These are phyloP conservation scores for Oxyura jamaicensis DNA, from an alignment of 2,113 vertebrate genomes.

Conservation along the genomic window DNA sequence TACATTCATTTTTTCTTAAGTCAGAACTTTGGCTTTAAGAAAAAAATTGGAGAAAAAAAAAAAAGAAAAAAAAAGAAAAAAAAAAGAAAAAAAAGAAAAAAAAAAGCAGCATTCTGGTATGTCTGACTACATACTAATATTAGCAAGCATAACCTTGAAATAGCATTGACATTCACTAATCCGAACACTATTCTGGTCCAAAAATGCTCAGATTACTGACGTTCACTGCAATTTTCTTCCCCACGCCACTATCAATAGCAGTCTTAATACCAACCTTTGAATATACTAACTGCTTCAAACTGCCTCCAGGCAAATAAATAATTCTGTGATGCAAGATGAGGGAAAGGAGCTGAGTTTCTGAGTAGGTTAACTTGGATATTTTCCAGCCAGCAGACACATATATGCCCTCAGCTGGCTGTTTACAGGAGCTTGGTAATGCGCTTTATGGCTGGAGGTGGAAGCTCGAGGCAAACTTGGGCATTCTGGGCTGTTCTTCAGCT, in stretches of 20 bases:
- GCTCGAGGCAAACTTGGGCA: background rate
- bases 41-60: background rate
- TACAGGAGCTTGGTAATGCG: background rate
- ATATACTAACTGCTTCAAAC: background rate
- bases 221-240: slow-evolving; percentile 10
- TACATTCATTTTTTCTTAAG: background rate
- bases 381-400: slow-evolving; percentile 9
- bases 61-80: background rate
- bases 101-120: slow-evolving; percentile 26
- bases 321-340: slow-evolving; percentile 25
- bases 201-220: slow-evolving; percentile 25
- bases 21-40: slow-evolving; percentile 26
- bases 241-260: background rate
- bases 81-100: background rate
- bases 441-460: background rate
- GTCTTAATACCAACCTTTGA: background rate
- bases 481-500: background rate
- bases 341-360: slow-evolving; percentile 13
- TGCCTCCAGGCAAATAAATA: slow-evolving; percentile 16
- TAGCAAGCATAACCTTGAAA: slow-evolving; percentile 56
- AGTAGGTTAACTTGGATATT: background rate
- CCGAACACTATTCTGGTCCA: background rate
- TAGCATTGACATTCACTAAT: slow-evolving; percentile 31
- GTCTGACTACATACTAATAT: slow-evolving; percentile 54
- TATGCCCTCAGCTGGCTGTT: background rate